These are phyloP conservation scores for Alcis repandata DNA, from an alignment of 2,888 invertebrate genomes.

Conservation along the genomic window DNA sequence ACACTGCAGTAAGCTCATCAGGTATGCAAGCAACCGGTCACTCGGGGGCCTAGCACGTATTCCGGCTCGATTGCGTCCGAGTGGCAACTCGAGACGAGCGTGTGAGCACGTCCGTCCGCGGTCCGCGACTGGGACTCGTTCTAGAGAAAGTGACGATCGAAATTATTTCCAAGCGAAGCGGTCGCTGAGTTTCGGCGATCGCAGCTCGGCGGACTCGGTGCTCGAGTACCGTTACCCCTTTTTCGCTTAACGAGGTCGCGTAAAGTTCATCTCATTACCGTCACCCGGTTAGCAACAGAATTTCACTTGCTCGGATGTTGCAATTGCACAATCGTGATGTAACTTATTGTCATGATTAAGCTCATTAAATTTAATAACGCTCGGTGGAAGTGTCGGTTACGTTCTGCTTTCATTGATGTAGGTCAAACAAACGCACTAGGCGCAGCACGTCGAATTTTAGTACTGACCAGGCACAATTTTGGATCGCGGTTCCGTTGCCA, in stretches of 20 bases:
- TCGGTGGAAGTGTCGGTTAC: constrained; percentile 25
- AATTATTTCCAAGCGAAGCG: constrained; percentile 78
- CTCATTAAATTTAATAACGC: constrained; percentile 29
- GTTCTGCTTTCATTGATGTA: constrained; percentile 33
- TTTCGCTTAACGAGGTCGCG: constrained; percentile 76
- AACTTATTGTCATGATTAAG: constrained; percentile 38
- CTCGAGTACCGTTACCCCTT: constrained; percentile 74
- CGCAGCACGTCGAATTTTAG: not conserved
- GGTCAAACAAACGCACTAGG: constrained; percentile 8
- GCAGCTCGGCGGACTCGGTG: constrained; percentile 49
- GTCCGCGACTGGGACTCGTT: constrained; percentile 69
- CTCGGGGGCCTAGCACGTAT: constrained; percentile 27
- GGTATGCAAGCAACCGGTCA: constrained; percentile 36
- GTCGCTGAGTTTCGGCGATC: constrained; percentile 60
- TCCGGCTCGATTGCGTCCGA: constrained; percentile 12
- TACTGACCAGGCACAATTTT: not conserved
- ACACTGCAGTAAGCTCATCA: constrained; percentile 22
- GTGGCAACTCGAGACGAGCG: constrained; percentile 33
- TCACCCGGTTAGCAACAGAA: constrained; percentile 59
- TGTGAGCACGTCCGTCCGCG: constrained; percentile 54
- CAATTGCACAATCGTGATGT: constrained; percentile 53
- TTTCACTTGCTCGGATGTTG: constrained; percentile 61
- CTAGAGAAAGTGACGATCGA: constrained; percentile 81
- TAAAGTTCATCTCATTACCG: constrained; percentile 68
- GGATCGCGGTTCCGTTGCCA: not conserved